Base-by-base conservation (phyloP, 2,797 vertebrate genomes). In the Notamacropus eugenii region DNA sequence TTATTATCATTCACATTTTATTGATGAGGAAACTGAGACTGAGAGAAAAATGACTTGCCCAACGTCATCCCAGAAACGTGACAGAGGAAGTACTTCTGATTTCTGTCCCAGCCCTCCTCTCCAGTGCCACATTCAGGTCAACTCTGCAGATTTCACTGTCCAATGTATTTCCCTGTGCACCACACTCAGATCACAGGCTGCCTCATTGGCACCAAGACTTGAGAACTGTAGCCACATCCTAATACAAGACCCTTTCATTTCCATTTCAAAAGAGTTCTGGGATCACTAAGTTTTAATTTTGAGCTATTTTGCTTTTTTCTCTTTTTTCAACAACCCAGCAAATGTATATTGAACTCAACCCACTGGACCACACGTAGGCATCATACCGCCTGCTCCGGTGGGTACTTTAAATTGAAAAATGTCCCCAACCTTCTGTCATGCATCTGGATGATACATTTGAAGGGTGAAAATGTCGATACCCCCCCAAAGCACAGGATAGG, bases 11-110 rank as follows among this genome's bases (percentile, higher is more conserved):
- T 27, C 16, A 22, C 16, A 40, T 90, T 93, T 95, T 67, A 31
- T 90, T 67, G 59, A 91, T 90, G 40, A 97, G 67, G 59, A 96
- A 92, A 56, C 28, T 3, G 57, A 90, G 46, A 56, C 22, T 93
- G 55, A 29, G 52, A 94, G 95, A 94, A 31, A 59, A 46, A n/a
- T 54, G 1, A 1, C 19, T 90, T 6, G 93, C 29, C 58, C 27
- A 92, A 74, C 24, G 14, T n/a, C 57, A 27, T 74, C 50, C 93
- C 59, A 54, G 59, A 87, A 52, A 24, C 19, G 14, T 1, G 54
- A 27, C 74, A 91, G 74, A 92, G 24, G 10, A 90, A 0, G 27
- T 67, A 3, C 82, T 54, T 6, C 19, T 4, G 2, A 6, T 28
- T 97, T 16, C 52, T 62, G 28, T 27, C 46, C 90, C 9, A 13